phyloP scores from a whole-genome alignment of 2,888 invertebrate genomes.

The Epistrophe eligans region DNA sequence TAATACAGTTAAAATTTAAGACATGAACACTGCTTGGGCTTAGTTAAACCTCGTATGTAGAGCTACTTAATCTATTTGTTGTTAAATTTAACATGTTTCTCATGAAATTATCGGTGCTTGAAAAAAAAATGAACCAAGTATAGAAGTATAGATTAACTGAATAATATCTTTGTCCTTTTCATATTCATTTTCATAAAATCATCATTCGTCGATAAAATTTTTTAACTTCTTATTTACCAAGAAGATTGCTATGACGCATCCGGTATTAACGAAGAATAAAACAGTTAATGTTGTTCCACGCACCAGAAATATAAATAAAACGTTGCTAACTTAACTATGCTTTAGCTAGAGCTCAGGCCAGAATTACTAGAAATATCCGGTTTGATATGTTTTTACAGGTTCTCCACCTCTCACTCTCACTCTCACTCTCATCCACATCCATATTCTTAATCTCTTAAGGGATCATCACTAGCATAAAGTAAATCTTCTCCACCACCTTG shows the following conservation, averaged over 20 bases:
- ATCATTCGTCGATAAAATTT: slow-evolving; percentile 18
- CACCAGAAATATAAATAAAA: slow-evolving; percentile 14
- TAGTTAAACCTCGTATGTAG: too few species aligned
- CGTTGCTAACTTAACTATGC: slow-evolving; percentile 23
- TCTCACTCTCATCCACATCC: not conserved
- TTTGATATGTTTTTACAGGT: slow-evolving; percentile 35
- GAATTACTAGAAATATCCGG: slow-evolving; percentile 64
- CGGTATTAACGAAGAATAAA: slow-evolving; percentile 29
- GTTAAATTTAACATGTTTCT: too few species aligned
- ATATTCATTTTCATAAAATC: not conserved
- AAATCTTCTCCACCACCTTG: slow-evolving; percentile 38
- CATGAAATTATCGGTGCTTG: too few species aligned
- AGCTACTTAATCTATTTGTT: too few species aligned
- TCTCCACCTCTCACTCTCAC: slow-evolving; percentile 18
- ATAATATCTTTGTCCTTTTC: not conserved
- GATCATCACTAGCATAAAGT: slow-evolving; percentile 67
- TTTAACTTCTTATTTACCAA: not conserved
- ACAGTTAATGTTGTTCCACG: slow-evolving; percentile 37
- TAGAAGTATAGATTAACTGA: too few species aligned
- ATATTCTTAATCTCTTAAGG: slow-evolving; percentile 47
- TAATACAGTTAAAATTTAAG: too few species aligned
- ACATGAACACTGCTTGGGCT: too few species aligned
- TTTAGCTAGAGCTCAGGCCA: not conserved
- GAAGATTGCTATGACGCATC: slow-evolving; percentile 51
- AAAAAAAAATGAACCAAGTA: too few species aligned